Conservation (phyloP, 2,113 vertebrate species). For the Oncorhynchus tshawytscha region DNA sequence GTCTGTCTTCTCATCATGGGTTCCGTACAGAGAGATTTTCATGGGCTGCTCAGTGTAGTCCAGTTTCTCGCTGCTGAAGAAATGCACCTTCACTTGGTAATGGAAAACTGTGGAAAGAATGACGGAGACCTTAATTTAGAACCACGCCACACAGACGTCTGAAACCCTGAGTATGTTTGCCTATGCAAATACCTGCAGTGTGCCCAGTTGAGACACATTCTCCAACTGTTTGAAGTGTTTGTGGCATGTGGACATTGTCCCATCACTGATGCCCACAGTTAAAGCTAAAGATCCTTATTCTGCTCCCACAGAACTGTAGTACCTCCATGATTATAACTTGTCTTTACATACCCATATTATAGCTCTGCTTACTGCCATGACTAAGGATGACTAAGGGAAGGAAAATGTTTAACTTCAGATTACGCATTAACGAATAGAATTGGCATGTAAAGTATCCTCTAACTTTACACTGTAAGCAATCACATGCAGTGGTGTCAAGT, state of each 20-base stretch:
- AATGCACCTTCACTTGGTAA: slow-evolving; percentile 94
- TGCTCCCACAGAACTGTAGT: too few relatives aligned
- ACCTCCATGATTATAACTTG: neutral
- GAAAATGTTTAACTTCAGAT: too few relatives aligned
- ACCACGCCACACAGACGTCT: neutral
- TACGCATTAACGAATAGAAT: too few relatives aligned
- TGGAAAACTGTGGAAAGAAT: slow-evolving; percentile 84
- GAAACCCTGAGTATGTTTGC: neutral
- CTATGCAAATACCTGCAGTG: slow-evolving; percentile 6
- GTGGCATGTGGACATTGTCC: neutral
- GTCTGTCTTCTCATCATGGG: slow-evolving; percentile 81
- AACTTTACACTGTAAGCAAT: neutral
- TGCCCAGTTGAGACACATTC: neutral
- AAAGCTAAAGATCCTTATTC: too few relatives aligned
- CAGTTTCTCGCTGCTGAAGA: slow-evolving; percentile 77
- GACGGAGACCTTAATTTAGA: neutral
- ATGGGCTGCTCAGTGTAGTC: slow-evolving; percentile 82
- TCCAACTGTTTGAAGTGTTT: too few relatives aligned
- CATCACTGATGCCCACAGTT: neutral
- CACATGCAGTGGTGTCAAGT: slow-evolving; percentile 20
- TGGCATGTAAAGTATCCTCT: too few relatives aligned
- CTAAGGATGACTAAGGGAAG: too few relatives aligned
- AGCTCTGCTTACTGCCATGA: neutral
- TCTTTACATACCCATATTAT: neutral
- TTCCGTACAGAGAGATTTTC: slow-evolving; percentile 87